phyloP scores from a whole-genome alignment of 2,797 vertebrate genomes.

The Vireo griseus region DNA sequence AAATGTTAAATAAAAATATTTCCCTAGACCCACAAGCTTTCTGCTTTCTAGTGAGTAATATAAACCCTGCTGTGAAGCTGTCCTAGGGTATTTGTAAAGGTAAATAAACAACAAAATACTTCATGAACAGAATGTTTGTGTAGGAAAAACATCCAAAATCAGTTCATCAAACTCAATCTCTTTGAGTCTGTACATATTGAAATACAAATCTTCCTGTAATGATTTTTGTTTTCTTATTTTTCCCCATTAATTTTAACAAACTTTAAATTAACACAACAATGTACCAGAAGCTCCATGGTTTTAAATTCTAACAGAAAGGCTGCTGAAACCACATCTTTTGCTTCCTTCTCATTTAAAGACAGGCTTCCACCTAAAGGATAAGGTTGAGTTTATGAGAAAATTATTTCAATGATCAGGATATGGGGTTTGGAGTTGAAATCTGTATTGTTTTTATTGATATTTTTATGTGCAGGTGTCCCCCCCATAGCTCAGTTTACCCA shows the following conservation, averaged over 20 bases:
- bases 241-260: constrained; percentile 5
- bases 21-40: not conserved
- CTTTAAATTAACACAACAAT: not conserved
- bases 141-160: not conserved
- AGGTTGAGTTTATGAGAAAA: not conserved
- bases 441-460: not conserved
- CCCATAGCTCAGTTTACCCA: not conserved
- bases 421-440: not conserved
- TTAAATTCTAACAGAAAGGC: not conserved
- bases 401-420: not conserved
- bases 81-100: constrained; percentile 23
- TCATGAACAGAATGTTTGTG: constrained; percentile 23
- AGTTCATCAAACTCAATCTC: not conserved
- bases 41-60: not conserved
- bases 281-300: not conserved
- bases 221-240: not conserved
- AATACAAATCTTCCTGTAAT: not conserved
- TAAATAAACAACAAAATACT: constrained; percentile 36
- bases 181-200: not conserved
- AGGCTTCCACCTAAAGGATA: not conserved
- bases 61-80: not conserved
- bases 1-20: constrained; percentile 15
- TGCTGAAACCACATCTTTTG: not conserved
- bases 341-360: not conserved
- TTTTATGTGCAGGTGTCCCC: not conserved